These are phyloP conservation scores for Hapalemur alaotrensis DNA, from an alignment of 2,797 vertebrate species.

Conservation along the genomic window DNA sequence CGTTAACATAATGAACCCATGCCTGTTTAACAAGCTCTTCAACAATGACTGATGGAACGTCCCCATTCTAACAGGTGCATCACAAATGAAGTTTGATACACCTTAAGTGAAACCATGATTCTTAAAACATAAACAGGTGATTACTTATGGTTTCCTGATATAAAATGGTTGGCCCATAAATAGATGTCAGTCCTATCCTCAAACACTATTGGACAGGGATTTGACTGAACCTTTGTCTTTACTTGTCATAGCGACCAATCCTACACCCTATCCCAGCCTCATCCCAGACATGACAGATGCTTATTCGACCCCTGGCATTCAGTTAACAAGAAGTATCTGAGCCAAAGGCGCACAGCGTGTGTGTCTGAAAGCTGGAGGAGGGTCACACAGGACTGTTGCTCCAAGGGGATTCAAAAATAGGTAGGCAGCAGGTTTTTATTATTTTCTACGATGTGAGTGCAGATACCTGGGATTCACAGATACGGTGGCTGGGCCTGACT, in stretches of 20 bases:
- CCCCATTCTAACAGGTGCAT: not conserved
- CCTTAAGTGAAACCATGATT: not conserved
- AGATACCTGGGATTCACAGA: not conserved
- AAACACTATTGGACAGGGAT: not conserved
- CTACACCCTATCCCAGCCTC: not conserved
- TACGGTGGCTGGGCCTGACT: not conserved
- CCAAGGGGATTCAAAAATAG: not conserved
- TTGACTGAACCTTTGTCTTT: not conserved
- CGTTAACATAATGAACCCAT: not conserved
- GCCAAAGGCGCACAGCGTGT: not conserved
- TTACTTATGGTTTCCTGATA: not conserved
- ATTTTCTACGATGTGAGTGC: not conserved
- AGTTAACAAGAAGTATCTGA: not conserved
- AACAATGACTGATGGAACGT: not conserved
- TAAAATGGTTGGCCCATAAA: not conserved
- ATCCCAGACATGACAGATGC: not conserved
- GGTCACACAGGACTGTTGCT: not conserved
- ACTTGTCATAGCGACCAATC: not conserved
- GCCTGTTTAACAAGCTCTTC: not conserved
- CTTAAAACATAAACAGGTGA: not conserved
- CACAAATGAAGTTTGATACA: not conserved
- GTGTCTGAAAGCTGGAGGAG: not conserved
- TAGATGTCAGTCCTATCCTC: not conserved
- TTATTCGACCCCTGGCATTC: not conserved
- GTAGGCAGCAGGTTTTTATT: constrained; percentile 32